Conservation (phyloP, 2,113 vertebrate species). For the Pteropus alecto region DNA sequence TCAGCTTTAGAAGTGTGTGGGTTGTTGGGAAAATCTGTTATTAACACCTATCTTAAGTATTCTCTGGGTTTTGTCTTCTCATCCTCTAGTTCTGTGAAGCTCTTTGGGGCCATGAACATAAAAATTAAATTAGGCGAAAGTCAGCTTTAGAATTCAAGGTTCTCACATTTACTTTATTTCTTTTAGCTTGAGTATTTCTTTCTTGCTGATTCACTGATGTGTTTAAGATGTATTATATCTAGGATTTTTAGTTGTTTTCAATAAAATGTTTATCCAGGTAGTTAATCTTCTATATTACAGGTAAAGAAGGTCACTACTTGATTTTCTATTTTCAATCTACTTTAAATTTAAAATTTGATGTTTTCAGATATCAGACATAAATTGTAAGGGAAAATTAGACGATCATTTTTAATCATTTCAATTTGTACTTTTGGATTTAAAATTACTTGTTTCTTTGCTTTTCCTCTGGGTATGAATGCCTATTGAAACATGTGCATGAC, state of each 20-base stretch:
- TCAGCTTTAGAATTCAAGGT: not conserved
- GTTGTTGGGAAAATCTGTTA: not conserved
- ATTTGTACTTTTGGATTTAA: not conserved
- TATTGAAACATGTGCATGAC: not conserved
- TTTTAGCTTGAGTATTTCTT: not conserved
- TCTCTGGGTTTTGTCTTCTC: not conserved
- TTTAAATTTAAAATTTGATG: slow-evolving; percentile 24
- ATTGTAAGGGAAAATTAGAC: not conserved
- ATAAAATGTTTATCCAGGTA: not conserved
- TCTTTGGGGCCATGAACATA: not conserved
- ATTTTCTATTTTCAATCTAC: slow-evolving; percentile 12
- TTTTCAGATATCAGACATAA: not conserved
- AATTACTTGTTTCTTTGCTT: not conserved
- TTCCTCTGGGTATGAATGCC: not conserved
- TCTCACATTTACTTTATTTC: not conserved
- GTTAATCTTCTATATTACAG: not conserved
- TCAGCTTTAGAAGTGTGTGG: not conserved
- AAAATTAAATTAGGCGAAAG: not conserved
- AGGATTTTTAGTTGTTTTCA: not conserved
- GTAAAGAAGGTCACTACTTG: not conserved
- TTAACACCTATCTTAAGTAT: not conserved
- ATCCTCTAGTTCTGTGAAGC: not conserved
- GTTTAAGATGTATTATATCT: not conserved
- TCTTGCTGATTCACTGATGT: not conserved
- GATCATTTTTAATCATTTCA: not conserved